phyloP scores from a whole-genome alignment of 64 coral and sea anemone species.

The Porites australiensis region DNA sequence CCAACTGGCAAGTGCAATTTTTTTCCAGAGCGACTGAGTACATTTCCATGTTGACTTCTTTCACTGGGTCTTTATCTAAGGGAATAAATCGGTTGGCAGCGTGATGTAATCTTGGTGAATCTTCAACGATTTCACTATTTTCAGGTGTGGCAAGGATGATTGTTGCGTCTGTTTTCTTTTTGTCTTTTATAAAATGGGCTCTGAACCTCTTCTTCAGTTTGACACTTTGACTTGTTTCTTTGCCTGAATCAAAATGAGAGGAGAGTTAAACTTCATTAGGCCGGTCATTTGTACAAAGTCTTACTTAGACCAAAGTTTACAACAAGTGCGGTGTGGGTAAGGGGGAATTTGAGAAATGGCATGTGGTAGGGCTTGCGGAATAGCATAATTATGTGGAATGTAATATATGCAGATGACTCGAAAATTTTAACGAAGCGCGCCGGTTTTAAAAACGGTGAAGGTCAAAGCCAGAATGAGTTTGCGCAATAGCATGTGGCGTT shows the following conservation, averaged over 20 bases:
- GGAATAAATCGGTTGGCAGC: not conserved
- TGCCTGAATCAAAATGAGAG: not conserved
- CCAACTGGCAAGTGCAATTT: constrained; percentile 4
- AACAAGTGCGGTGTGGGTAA: no score
- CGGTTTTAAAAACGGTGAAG: no score
- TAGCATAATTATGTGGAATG: no score
- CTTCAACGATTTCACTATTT: constrained; percentile 38
- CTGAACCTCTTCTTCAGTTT: constrained; percentile 10
- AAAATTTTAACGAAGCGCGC: no score
- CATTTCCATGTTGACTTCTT: not conserved
- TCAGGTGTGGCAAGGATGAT: constrained; percentile 38
- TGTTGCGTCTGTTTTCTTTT: constrained; percentile 6
- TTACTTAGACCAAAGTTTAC: no score
- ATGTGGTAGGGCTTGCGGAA: no score
- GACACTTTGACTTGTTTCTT: constrained; percentile 2
- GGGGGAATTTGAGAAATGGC: no score
- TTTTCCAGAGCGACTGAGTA: not conserved
- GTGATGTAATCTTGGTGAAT: constrained; percentile 22
- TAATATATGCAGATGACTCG: no score
- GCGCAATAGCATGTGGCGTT: no score
- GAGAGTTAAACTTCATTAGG: no score
- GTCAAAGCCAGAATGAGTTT: no score
- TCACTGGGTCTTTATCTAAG: not conserved
- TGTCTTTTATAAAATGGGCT: constrained; percentile 13
- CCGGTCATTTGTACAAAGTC: no score